Conservation (phyloP, 2,113 vertebrate genomes). For the Smithornis capensis region DNA sequence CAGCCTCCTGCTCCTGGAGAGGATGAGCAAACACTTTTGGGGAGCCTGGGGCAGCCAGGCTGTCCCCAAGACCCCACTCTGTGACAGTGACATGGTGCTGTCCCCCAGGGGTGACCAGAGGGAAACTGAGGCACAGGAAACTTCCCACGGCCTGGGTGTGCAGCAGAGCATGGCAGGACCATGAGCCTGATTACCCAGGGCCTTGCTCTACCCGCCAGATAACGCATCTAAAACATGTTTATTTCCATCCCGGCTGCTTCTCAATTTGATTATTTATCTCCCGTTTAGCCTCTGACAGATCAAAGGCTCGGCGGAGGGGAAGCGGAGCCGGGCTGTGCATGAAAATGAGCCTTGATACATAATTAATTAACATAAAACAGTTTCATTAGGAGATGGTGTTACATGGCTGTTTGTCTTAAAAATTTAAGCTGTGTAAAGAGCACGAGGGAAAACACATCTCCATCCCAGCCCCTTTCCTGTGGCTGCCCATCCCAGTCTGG, state of each 20-base stretch:
- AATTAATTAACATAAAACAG: slow-evolving; percentile 76
- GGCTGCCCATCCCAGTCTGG: background rate
- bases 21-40: fast-evolving
- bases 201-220: background rate
- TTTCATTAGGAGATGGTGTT: slow-evolving; percentile 72
- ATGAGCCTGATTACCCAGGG: fast-evolving
- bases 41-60: fast-evolving
- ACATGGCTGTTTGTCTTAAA: slow-evolving; percentile 54
- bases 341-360: slow-evolving; percentile 69
- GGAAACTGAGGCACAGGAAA: background rate
- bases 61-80: background rate
- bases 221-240: background rate
- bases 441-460: background rate
- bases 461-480: background rate
- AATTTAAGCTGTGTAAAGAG: background rate
- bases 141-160: fast-evolving
- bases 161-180: fast-evolving
- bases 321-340: slow-evolving; percentile 29
- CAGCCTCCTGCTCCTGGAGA: background rate
- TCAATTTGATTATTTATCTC: slow-evolving; percentile 66
- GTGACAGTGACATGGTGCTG: fast-evolving
- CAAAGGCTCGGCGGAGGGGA: slow-evolving; percentile 43
- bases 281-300: slow-evolving; percentile 55
- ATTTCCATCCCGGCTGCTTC: slow-evolving; percentile 36
- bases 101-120: fast-evolving